These are phyloP conservation scores for Cololabis saira DNA, from an alignment of 2,113 vertebrate species.

Conservation along the genomic window DNA sequence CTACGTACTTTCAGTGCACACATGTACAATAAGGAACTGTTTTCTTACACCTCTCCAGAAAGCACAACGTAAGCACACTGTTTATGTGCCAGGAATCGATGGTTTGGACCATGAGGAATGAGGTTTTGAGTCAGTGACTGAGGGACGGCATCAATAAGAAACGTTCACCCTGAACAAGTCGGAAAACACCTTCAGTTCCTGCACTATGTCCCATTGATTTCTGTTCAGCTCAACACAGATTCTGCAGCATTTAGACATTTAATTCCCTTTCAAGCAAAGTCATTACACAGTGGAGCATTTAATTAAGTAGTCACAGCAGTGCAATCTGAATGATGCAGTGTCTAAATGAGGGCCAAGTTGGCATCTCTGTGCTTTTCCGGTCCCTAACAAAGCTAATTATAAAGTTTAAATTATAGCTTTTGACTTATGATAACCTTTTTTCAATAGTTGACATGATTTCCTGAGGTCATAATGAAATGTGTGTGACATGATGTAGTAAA, in stretches of 20 bases:
- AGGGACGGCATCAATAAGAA: constrained; percentile 72
- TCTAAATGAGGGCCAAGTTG: constrained; percentile 64
- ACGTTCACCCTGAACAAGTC: constrained; percentile 66
- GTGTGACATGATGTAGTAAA: too few relatives aligned
- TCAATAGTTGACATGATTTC: too few relatives aligned
- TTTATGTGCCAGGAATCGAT: constrained; percentile 69
- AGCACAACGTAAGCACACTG: constrained; percentile 71
- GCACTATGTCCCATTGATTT: constrained; percentile 75
- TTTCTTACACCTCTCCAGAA: constrained; percentile 35
- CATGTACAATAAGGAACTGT: constrained; percentile 27
- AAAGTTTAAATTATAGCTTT: constrained; percentile 1
- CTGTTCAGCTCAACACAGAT: constrained; percentile 62
- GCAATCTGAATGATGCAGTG: constrained; percentile 73
- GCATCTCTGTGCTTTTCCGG: constrained; percentile 35
- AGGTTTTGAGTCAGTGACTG: constrained; percentile 62
- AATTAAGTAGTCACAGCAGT: constrained; percentile 79
- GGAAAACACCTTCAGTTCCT: constrained; percentile 74
- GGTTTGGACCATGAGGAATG: constrained; percentile 68
- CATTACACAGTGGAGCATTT: constrained; percentile 80
- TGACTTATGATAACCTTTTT: too few relatives aligned
- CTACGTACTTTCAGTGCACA: constrained; percentile 27
- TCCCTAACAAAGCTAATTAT: constrained; percentile 25
- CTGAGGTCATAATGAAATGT: too few relatives aligned
- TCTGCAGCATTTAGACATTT: constrained; percentile 78
- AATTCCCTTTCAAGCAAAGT: constrained; percentile 77